A percentile compares a stretch with the other conserved stretches of the same genome.
Evolutionary conservation across 2,888 invertebrate species (phyloP).

Genomic region (Cremastinae sp.): DNA sequence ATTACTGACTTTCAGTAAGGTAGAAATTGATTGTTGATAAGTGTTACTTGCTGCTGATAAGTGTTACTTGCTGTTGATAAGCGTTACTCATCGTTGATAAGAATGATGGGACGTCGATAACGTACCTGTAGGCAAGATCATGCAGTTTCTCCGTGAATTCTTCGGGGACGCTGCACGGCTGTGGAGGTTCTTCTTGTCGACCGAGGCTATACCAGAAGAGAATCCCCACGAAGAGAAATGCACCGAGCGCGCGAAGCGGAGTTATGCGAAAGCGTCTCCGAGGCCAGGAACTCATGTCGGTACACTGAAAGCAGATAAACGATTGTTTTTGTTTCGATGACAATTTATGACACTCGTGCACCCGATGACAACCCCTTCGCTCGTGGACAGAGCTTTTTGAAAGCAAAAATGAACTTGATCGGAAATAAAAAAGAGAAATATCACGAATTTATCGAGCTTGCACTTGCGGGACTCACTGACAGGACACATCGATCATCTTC

Average conservation of each 20-base stretch:
- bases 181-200: slow-evolving; percentile 71
- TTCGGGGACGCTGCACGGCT: slow-evolving; percentile 75
- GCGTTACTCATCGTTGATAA: slow-evolving; percentile 1
- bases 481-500: slow-evolving; percentile 46
- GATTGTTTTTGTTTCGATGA: slow-evolving; percentile 28
- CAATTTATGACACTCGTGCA: background rate
- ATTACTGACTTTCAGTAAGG: too few species aligned
- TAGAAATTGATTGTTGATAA: slow-evolving; percentile 4
- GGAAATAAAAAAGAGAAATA: background rate
- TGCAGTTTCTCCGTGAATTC: slow-evolving; percentile 74
- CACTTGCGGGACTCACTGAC: slow-evolving; percentile 36
- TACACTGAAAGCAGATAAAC: slow-evolving; percentile 64
- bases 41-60: background rate
- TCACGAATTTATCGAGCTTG: slow-evolving; percentile 1
- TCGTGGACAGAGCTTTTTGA: too few species aligned
- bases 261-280: slow-evolving; percentile 75
- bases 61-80: background rate
- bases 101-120: slow-evolving; percentile 23
- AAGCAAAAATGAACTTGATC: too few species aligned
- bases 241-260: slow-evolving; percentile 72
- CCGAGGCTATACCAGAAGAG: slow-evolving; percentile 75
- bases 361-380: background rate
- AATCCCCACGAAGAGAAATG: slow-evolving; percentile 70
- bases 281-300: slow-evolving; percentile 74
- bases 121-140: slow-evolving; percentile 73